Base-by-base conservation (phyloP, 2,888 invertebrate species). In the Fragum sueziense region DNA sequence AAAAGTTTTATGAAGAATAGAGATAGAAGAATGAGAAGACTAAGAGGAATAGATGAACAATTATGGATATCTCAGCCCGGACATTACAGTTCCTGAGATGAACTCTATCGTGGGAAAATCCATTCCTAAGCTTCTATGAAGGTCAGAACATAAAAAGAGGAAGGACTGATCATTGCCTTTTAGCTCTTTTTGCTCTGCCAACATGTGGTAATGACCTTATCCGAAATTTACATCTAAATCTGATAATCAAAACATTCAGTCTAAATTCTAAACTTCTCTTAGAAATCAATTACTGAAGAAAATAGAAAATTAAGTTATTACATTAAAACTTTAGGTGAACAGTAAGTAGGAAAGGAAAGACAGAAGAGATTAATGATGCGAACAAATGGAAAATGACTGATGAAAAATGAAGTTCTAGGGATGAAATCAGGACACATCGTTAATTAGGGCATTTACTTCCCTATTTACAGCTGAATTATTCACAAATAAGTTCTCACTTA, bases 91-190 rank as follows among this genome's bases (percentile, higher is more conserved):
- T 54, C 54, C 54, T 54, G 4, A 54, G 54, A 54, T 54, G 54
- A 54, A 54, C 25, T 22, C 54, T 22, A 6, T 54, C 22, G 54
- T 54, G 1, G 54, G 54, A 54, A 54, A 54, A 54, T 54, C 54
- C 54, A 54, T 54, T 54, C 54, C 54, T 54, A 54, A 22, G 54
- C 22, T 22, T 11, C 54, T 22, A 54, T 1, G 25, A 54, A 54
- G 54, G 25, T 22, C 54, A 54, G 54, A 54, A 54, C 54, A 54
- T 54, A 54, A 20, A 22, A 22, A 54, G 54, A 52, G 52, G 52
- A 54, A 54, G 54, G 25, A 22, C 54, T 54, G 54, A 54, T 54
- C 54, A 54, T 54, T 54, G 54, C 54, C 54, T 54, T 52, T 54
- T 54, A 54, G n/a, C 47, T 54, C 54, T 54, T 25, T 11, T 54